Percentiles rank a stretch among this genome's conserved stretches.
Evolutionary conservation across 2,113 vertebrate species (phyloP).

Genomic region (Octodon degus): DNA sequence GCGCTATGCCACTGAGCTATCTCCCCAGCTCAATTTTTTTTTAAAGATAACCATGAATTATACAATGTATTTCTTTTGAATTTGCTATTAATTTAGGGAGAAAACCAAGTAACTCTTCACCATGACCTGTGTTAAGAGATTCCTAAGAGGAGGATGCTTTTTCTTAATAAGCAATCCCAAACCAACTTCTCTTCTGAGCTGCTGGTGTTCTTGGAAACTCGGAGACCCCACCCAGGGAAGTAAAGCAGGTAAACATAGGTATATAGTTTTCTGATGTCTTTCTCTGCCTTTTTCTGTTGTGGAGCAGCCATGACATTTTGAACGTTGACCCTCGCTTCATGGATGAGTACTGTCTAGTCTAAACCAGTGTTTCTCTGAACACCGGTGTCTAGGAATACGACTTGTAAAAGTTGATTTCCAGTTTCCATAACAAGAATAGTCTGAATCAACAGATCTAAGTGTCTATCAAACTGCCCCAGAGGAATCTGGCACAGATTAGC

Average conservation of each 20-base stretch:
- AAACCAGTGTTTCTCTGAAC: background rate
- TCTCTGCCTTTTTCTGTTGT: rapidly evolving
- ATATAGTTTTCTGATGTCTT: background rate
- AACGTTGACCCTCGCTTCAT: background rate
- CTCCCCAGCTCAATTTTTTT: background rate
- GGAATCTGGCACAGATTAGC: background rate
- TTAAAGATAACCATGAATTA: background rate
- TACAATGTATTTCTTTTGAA: background rate
- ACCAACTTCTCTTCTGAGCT: background rate
- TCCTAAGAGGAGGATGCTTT: background rate
- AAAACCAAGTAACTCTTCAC: background rate
- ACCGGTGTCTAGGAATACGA: background rate
- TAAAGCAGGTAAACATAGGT: background rate
- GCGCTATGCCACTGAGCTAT: too few species aligned
- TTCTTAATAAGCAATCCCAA: background rate
- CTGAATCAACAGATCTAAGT: background rate
- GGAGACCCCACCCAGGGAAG: background rate
- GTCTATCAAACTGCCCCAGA: background rate
- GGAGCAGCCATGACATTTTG: background rate
- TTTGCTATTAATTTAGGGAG: background rate
- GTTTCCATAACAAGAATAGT: background rate
- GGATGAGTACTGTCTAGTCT: background rate
- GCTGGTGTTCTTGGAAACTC: background rate
- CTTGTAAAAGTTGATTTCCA: background rate
- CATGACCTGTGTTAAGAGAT: background rate